phyloP scores from a whole-genome alignment of 1,140 invertebrate genomes.

The Stenopsyche tienmushanensis region DNA sequence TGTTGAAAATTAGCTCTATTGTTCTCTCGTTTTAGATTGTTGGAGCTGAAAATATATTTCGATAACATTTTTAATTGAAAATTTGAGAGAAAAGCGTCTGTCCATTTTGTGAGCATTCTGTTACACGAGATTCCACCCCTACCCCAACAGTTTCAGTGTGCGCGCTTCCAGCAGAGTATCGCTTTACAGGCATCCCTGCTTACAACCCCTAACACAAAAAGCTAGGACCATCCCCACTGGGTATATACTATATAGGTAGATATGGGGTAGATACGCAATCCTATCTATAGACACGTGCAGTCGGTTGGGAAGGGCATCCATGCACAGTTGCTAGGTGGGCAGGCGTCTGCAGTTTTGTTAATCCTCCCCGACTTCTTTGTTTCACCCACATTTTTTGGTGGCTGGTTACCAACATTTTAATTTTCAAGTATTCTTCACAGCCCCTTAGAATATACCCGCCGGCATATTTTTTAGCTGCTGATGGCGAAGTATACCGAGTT shows the following conservation, averaged over 20 bases:
- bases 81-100: not conserved
- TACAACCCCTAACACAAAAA: constrained; percentile 2
- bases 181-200: constrained; percentile 22
- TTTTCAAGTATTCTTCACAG: too few species aligned
- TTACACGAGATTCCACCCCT: constrained; percentile 19
- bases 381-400: not conserved
- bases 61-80: not conserved
- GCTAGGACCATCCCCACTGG: not conserved
- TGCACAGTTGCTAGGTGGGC: not conserved
- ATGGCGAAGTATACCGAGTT: too few species aligned
- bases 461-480: too few species aligned
- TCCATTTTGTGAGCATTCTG: not conserved
- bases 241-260: not conserved
- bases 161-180: constrained; percentile 18
- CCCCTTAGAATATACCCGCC: too few species aligned
- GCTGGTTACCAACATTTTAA: not conserved
- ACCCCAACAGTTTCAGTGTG: constrained; percentile 23
- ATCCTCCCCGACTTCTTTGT: not conserved
- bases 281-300: constrained; percentile 17
- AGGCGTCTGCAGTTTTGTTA: not conserved
- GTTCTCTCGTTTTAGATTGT: too few species aligned
- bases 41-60: too few species aligned
- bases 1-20: too few species aligned
- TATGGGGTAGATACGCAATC: not conserved
- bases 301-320: not conserved